Evolutionary conservation across 1,140 invertebrate genomes (phyloP).

Genomic region (Neodiprion pinetum): DNA sequence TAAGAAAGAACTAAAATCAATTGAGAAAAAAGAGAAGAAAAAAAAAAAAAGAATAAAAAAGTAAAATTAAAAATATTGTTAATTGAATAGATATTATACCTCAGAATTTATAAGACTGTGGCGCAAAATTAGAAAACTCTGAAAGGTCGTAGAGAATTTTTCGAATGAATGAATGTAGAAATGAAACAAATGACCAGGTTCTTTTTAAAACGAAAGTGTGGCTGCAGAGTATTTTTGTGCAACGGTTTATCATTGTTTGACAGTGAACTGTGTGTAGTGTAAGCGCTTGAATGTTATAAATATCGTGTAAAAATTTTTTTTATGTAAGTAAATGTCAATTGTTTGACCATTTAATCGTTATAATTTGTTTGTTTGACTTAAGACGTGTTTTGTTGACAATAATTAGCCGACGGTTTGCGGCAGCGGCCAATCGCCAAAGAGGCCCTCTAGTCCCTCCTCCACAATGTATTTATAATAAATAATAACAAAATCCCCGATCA

Average conservation of each 20-base stretch:
- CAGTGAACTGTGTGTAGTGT: not conserved
- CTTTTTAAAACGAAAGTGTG: not conserved
- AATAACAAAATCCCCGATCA: not conserved
- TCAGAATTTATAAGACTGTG: too few species aligned
- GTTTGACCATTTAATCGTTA: not conserved
- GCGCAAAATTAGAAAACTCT: too few species aligned
- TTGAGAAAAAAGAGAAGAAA: not conserved
- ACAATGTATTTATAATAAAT: constrained; percentile 18
- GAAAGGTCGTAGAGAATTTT: too few species aligned
- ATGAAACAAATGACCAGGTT: constrained; percentile 8
- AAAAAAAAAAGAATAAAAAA: not conserved
- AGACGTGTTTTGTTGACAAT: not conserved
- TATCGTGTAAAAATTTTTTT: not conserved
- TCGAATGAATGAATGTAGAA: constrained; percentile 10
- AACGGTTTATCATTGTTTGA: constrained; percentile 26
- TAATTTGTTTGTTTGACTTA: not conserved
- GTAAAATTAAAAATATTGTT: not conserved
- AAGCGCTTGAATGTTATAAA: not conserved
- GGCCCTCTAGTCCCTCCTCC: constrained; percentile 56
- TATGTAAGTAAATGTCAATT: not conserved
- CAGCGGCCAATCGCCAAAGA: constrained; percentile 52
- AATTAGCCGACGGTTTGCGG: not conserved
- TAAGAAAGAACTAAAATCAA: not conserved
- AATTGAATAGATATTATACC: not conserved
- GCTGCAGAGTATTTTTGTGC: constrained; percentile 26